Base-by-base conservation (phyloP, 2,797 vertebrate species). In the Siniperca obscura region DNA sequence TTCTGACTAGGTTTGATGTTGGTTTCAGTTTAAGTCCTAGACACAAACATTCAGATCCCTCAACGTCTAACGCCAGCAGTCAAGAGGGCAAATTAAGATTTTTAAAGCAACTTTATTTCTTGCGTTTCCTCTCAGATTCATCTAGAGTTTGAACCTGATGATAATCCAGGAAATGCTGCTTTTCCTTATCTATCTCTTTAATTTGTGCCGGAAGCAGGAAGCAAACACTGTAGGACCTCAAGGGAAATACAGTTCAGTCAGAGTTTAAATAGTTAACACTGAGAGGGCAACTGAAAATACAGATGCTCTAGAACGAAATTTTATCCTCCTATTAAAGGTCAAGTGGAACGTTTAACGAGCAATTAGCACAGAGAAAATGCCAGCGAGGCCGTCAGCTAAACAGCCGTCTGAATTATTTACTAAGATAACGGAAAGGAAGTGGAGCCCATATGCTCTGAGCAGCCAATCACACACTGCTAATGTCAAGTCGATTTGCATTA, bases 321-420 rank as follows among this genome's bases (percentile, higher is more conserved):
- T 62, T 19, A 46, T 76, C 75, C 62, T 74, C n/a, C 80, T 17
- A 76, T 55, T 82, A 85, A 91, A 93, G 89, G 89, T 91, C 90
- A 86, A 88, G 80, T 80, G 81, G 60, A 64, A 77, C 78, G 48
- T 70, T 87, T 89, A 91, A 86, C 71, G 62, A 88, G 89, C 90
- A 86, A 92, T 92, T 91, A 92, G 86, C 64, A 1, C 59, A 36
- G 42, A 71, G 80, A 78, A 90, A 90, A 88, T 84, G 87, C 66
- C 82, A 87, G 70, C 57, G 34, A 70, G 61, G 80, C 87, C 76
- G 53, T 71, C 83, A 48, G 81, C 80, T 52, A 76, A 83, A 81
- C 90, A 78, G 78, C 44, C 76, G 3, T 34, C 71, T 91, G 84
- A 87, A 91, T 91, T 90, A 91, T 90, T 90, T 87, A 90, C 80